Percentiles rank a stretch among this genome's conserved stretches.
phyloP scores from a whole-genome alignment of 2,888 invertebrate species.

The Cataglyphis cursor region DNA sequence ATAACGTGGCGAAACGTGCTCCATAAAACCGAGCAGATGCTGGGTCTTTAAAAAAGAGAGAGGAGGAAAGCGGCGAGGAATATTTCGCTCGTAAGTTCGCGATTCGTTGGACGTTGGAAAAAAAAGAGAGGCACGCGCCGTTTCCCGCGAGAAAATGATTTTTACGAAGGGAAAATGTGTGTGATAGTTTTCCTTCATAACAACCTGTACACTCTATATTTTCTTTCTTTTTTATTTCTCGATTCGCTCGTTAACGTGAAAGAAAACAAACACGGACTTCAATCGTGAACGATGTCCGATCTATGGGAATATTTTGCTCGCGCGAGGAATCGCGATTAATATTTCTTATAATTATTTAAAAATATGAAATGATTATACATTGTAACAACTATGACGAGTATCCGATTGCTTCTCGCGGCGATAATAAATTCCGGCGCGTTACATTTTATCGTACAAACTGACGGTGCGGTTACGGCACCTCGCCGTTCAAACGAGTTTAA shows the following conservation, averaged over 20 bases:
- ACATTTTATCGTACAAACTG: conserved; percentile 12
- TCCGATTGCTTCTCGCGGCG: conserved; percentile 4
- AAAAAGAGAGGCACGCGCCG: neutral
- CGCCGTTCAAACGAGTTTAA: conserved; percentile 3
- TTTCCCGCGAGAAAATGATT: conserved; percentile 19
- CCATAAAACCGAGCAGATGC: conserved; percentile 20
- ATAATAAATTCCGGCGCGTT: conserved; percentile 17
- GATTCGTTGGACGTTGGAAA: conserved; percentile 9
- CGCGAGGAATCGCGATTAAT: conserved; percentile 13
- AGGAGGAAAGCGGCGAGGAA: neutral
- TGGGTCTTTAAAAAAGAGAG: conserved; percentile 13
- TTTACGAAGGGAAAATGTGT: neutral
- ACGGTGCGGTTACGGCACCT: conserved; percentile 1
- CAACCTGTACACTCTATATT: neutral
- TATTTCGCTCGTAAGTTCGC: neutral
- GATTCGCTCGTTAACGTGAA: neutral
- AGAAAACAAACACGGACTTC: neutral
- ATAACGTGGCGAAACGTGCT: conserved; percentile 12
- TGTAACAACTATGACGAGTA: neutral
- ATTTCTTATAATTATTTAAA: neutral
- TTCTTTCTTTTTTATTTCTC: neutral
- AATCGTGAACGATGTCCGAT: neutral
- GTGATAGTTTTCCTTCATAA: neutral
- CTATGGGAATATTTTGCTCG: neutral
- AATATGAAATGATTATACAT: conserved; percentile 13